These are phyloP conservation scores for Gastrophryne carolinensis DNA, from an alignment of 2,797 vertebrate species.

Conservation along the genomic window DNA sequence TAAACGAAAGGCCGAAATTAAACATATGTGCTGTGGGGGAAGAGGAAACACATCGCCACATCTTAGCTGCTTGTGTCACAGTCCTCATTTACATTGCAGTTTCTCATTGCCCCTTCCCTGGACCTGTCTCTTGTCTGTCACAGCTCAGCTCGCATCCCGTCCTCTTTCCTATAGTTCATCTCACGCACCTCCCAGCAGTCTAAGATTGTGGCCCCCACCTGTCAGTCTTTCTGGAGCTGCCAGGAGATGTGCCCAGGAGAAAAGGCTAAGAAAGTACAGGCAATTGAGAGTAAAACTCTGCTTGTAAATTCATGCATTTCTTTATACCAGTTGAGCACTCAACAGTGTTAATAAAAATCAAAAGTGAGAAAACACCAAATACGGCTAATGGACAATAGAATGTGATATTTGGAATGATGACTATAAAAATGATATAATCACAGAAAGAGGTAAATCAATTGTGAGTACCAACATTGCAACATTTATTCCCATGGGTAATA, in stretches of 20 bases:
- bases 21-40: slow-evolving; percentile 31
- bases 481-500: too few species aligned
- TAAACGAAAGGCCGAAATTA: slow-evolving; percentile 27
- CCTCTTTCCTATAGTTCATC: slow-evolving; percentile 38
- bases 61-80: slow-evolving; percentile 34
- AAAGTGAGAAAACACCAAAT: not conserved
- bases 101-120: slow-evolving; percentile 43
- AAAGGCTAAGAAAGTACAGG: slow-evolving; percentile 7
- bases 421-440: too few species aligned
- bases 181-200: slow-evolving; percentile 38
- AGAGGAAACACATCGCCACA: slow-evolving; percentile 28
- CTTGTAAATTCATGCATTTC: not conserved
- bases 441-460: too few species aligned
- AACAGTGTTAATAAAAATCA: not conserved
- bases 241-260: slow-evolving; percentile 39
- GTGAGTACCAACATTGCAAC: too few species aligned
- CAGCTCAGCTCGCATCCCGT: slow-evolving; percentile 37
- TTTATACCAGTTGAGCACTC: not conserved
- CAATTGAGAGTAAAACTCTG: slow-evolving; percentile 23
- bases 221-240: slow-evolving; percentile 43
- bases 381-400: not conserved
- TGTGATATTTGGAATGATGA: too few species aligned
- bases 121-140: slow-evolving; percentile 47
- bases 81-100: slow-evolving; percentile 47
- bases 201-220: slow-evolving; percentile 40